phyloP scores from a whole-genome alignment of 2,888 invertebrate species.

The Poecilobothrus nobilitatus region DNA sequence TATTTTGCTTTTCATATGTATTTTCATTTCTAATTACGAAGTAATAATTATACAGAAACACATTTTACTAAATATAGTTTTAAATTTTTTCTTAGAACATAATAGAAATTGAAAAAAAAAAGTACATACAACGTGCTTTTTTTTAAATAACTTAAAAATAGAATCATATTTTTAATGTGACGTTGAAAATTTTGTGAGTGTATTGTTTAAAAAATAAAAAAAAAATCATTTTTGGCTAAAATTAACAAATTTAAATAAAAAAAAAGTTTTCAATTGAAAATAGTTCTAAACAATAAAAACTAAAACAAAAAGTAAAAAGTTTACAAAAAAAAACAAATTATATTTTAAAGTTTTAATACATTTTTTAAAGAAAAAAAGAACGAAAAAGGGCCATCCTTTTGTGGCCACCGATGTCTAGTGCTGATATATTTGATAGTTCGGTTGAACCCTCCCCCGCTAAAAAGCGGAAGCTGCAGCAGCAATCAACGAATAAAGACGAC shows the following conservation, averaged over 20 bases:
- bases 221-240: not conserved
- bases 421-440: slow-evolving; percentile 83
- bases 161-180: not conserved
- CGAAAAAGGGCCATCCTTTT: not conserved
- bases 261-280: not conserved
- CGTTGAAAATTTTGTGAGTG: slow-evolving; percentile 6
- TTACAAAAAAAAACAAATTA: not conserved
- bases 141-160: not conserved
- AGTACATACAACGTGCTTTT: not conserved
- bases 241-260: not conserved
- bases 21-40: not conserved
- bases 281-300: not conserved
- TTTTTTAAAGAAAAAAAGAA: not conserved
- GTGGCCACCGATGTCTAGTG: slow-evolving; percentile 83
- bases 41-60: not conserved
- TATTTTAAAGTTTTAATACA: not conserved
- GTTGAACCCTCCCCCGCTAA: slow-evolving; percentile 86
- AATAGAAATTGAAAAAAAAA: not conserved
- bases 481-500: slow-evolving; percentile 24
- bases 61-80: not conserved
- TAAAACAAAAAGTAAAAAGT: not conserved
- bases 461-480: slow-evolving; percentile 64
- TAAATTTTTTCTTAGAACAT: not conserved
- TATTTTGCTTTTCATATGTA: not conserved
- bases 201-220: not conserved